Evolutionary conservation across 2,888 invertebrate genomes (phyloP), one percentile per base, ranked within the genome.

Genomic region (Aspidapion aeneum): DNA sequence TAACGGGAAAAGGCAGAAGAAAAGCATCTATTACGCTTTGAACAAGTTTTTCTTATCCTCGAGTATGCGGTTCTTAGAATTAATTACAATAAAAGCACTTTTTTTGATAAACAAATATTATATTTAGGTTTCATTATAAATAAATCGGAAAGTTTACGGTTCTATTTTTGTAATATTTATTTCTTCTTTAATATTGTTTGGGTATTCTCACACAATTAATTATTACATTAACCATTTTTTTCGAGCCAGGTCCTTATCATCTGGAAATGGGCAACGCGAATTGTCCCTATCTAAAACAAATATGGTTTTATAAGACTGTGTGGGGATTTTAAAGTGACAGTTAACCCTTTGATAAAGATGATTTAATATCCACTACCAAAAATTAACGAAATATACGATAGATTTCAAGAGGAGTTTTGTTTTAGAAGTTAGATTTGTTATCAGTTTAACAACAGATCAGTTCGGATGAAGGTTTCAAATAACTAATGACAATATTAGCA

Each of bases 341-440:
- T 67, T n/a, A 64, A 68, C 48, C 62, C 62, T 18, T 18, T 57
- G 35, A 54, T 68, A 5, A 58, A 67, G 54, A 60, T 66, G 21
- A 63, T 62, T 21, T 21, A 59, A n/a, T 64, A 64, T 58, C 68
- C 66, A 5, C 35, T 68, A 35, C 63, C 66, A 17, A 54, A 55
- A 21, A 63, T 66, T 49, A 62, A 67, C 17, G 65, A 67, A 50
- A 21, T 66, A 5, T 66, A 63, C 50, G 59, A 52, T 7, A 65
- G 58, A 49, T 55, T 68, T 51, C 57, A 60, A 21, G 68, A 7
- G 65, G 65, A 2, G 55, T 55, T 20, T 21, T 63, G 21, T 66
- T 63, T 57, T 56, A 60, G 1, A 67, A 69, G 59, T 35, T 68
- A 35, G 68, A 66, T 20, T 62, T 68, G 17, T 56, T 56, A 48